A percentile compares a stretch with the other conserved stretches of the same genome.
phyloP scores from a whole-genome alignment of 1,140 invertebrate genomes.

The Drosophila dunni region DNA sequence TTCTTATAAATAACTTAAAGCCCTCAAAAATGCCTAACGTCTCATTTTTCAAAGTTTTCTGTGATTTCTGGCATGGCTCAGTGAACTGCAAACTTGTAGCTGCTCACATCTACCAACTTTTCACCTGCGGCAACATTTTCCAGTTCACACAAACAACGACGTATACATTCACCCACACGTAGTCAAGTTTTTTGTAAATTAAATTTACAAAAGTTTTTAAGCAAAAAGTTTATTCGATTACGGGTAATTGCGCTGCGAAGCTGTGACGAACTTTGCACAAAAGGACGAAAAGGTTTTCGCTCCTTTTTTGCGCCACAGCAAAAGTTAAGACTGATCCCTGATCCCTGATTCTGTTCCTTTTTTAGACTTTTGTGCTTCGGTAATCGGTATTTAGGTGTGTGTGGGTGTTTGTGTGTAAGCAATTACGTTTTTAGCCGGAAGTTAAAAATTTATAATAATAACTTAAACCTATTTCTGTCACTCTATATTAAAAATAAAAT shows the following conservation, averaged over 20 bases:
- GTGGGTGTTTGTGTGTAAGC: not conserved
- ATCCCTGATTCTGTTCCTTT: not conserved
- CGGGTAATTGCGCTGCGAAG: conserved; percentile 41
- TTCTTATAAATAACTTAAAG: conserved; percentile 21
- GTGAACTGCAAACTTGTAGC: conserved; percentile 40
- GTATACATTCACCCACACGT: conserved; percentile 10
- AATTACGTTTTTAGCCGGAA: not conserved
- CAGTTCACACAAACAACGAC: conserved; percentile 3
- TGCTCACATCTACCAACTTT: conserved; percentile 39
- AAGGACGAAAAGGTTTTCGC: conserved; percentile 9
- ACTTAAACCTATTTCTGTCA: not conserved
- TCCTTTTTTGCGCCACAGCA: not conserved
- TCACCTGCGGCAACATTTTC: conserved; percentile 56
- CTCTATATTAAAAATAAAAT: too few relatives aligned
- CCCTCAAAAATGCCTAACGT: conserved; percentile 24
- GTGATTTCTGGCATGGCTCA: conserved; percentile 39
- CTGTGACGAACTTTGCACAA: conserved; percentile 11
- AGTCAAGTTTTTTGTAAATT: conserved; percentile 53
- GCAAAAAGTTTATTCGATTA: conserved; percentile 65
- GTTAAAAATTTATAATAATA: not conserved
- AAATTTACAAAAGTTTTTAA: conserved; percentile 54
- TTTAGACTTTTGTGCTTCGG: not conserved
- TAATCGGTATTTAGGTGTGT: not conserved
- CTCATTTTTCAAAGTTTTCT: conserved; percentile 17
- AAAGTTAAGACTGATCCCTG: conserved; percentile 5